phyloP scores from a whole-genome alignment of 2,888 invertebrate species.

The Leptinotarsa haldemani region DNA sequence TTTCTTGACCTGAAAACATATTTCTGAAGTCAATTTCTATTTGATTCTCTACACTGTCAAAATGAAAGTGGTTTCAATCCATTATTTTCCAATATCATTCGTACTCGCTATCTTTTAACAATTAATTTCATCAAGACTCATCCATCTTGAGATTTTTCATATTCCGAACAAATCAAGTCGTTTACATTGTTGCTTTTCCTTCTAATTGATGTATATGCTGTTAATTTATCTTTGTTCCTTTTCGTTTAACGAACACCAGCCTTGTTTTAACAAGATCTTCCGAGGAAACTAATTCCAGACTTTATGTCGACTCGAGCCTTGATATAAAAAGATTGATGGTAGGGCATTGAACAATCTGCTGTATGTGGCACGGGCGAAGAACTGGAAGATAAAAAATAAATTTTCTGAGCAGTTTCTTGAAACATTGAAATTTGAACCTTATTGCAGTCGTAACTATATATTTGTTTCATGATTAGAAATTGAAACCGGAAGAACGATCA shows the following conservation, averaged over 20 bases:
- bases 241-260: not conserved
- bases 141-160: not conserved
- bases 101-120: too few relatives aligned
- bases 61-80: too few relatives aligned
- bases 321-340: conserved; percentile 45
- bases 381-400: not conserved
- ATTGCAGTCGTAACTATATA: too few relatives aligned
- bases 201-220: conserved; percentile 11
- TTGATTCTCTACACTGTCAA: too few relatives aligned
- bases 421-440: not conserved
- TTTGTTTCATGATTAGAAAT: too few relatives aligned
- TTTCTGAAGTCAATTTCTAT: too few relatives aligned
- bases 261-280: conserved; percentile 10
- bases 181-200: not conserved
- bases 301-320: conserved; percentile 35
- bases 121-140: not conserved
- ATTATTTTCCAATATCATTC: too few relatives aligned
- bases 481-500: too few relatives aligned
- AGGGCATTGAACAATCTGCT: conserved; percentile 31
- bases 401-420: not conserved
- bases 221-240: conserved; percentile 15
- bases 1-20: too few relatives aligned
- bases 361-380: conserved; percentile 24
- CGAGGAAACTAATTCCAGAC: conserved; percentile 33
- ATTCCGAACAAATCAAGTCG: not conserved